Evolutionary conservation across 1,140 invertebrate genomes (phyloP), one percentile per base, ranked within the genome.

Genomic region (Trachymyrmex septentrionalis): DNA sequence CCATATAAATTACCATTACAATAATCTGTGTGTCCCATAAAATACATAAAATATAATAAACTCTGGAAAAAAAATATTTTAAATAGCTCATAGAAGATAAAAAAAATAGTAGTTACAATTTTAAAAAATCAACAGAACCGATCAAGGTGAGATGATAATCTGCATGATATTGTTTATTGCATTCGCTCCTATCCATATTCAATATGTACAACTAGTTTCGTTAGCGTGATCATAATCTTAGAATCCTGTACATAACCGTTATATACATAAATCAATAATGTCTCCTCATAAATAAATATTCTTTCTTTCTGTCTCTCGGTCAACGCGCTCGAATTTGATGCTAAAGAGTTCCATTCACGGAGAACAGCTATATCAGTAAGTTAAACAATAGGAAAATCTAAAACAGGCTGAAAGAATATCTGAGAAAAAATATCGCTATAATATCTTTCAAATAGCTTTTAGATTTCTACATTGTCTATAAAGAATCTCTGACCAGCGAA

Each of bases 251-350:
- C 63, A 85, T 87, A 89, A 76, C 86, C 27, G 50, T 87, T 87
- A 80, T 81, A 30, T 76, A 87, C 34, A 86, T 82, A 77, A 73
- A 66, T 63, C n/a, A n/a, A 72, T 84, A 90, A 89, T 44, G 34
- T 19, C 63, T 82, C 69, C 59, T 63, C 61, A 82, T 90, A 88
- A 90, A 91, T 91, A 91, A 91, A 91, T 91, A 91, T 61, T 57
- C 27, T 86, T 86, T 88, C 75, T 64, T 59, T 85, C 72, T 38
- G n/a, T 34, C 12, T 77, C 63, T 89, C 77, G 63, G 66, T 90
- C 77, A 86, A 90, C 63, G 66, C 57, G 87, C 87, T 78, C 78
- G 27, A 61, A 24, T 34, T 80, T 38, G n/a, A 50, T 24, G 27
- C 48, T 80, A 21, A 12, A 57, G 16, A 81, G 14, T 10, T 14